phyloP scores from a whole-genome alignment of 2,113 vertebrate species.

The Brachypodius melanocephalos region DNA sequence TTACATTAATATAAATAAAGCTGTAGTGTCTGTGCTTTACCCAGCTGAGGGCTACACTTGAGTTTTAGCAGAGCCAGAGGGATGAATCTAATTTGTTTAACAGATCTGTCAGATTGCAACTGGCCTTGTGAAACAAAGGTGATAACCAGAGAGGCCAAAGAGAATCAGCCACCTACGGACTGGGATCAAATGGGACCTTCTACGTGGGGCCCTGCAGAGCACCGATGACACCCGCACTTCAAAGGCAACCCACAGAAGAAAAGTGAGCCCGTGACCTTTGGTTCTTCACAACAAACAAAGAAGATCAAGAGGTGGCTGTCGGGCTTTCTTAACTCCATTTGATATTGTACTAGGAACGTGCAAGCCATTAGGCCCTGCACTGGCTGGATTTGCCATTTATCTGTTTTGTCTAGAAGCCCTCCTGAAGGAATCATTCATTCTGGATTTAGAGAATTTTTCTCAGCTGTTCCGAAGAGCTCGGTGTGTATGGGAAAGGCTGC shows the following conservation, averaged over 20 bases:
- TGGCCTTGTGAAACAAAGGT: background rate
- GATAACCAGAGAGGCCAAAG: conserved; percentile 6
- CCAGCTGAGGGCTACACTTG: background rate
- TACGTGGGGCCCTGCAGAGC: accelerated
- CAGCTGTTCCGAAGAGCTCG: background rate
- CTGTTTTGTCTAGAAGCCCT: background rate
- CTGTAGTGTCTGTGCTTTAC: background rate
- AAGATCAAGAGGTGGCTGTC: background rate
- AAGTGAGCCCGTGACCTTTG: background rate
- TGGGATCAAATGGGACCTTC: background rate
- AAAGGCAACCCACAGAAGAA: conserved; percentile 11
- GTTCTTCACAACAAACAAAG: background rate
- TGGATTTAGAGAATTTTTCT: background rate
- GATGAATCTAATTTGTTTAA: conserved; percentile 20
- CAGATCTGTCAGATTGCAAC: background rate
- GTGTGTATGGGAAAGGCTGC: background rate
- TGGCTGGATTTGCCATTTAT: background rate
- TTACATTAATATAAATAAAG: conserved; percentile 28
- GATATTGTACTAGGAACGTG: background rate
- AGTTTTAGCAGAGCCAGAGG: conserved; percentile 4
- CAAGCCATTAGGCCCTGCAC: background rate
- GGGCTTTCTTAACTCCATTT: background rate
- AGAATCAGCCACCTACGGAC: background rate
- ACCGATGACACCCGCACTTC: background rate
- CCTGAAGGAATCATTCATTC: background rate